These are phyloP conservation scores for Ernsta delagoae DNA, from an alignment of 2,888 invertebrate genomes.

Conservation along the genomic window DNA sequence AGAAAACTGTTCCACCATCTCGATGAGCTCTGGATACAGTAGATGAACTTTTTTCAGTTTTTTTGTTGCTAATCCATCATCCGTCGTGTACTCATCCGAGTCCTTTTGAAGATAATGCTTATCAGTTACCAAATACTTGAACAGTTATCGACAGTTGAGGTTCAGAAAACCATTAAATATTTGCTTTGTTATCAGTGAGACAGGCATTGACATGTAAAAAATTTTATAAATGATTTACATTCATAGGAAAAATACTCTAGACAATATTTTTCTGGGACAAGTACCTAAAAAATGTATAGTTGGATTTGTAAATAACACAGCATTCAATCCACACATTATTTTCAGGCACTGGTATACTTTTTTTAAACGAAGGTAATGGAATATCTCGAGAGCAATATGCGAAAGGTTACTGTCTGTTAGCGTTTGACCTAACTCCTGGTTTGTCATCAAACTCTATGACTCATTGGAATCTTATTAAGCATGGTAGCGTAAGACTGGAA, in stretches of 20 bases:
- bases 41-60: neutral
- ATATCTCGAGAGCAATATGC: conserved; percentile 42
- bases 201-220: too few species aligned
- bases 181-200: too few species aligned
- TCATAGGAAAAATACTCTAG: too few species aligned
- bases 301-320: conserved; percentile 39
- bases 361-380: conserved; percentile 43
- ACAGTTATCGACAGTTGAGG: too few species aligned
- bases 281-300: conserved; percentile 41
- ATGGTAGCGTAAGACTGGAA: conserved; percentile 40
- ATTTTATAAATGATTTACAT: too few species aligned
- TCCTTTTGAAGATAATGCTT: too few species aligned
- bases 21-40: neutral
- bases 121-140: too few species aligned
- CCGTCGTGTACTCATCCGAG: too few species aligned
- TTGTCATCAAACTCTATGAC: conserved; percentile 40
- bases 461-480: conserved; percentile 37
- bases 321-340: conserved; percentile 11
- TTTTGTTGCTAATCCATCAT: too few species aligned
- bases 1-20: neutral
- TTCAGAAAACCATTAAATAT: too few species aligned
- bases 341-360: neutral
- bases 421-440: conserved; percentile 46
- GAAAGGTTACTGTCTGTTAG: conserved; percentile 39
- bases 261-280: conserved; percentile 37